Base-by-base conservation (phyloP, 2,113 vertebrate genomes). In the Artemisiospiza belli region DNA sequence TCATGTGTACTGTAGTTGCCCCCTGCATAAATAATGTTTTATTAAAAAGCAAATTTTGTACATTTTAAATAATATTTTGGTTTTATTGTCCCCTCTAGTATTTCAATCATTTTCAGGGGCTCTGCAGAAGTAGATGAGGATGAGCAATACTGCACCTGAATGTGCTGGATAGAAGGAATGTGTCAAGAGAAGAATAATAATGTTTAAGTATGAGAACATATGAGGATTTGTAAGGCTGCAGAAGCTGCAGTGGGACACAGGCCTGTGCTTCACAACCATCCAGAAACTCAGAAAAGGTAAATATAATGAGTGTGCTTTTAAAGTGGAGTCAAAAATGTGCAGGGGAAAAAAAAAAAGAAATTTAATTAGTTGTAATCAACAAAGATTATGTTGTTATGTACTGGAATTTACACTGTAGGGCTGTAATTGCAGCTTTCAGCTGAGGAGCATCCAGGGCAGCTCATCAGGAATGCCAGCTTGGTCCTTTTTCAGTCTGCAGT, bases 31-130 rank as follows among this genome's bases (percentile, higher is more conserved):
- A 57, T 3, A 59, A 7, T 28, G 7, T 41, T 89, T 52, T 11
- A 35, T 67, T 81, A 55, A 67, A 83, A 83, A n/a, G 3, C 1
- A 67, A 14, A 27, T 47, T 55, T 90, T 80, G 25, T 81, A 4
- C 20, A 19, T n/a, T 82, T 23, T 86, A 11, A 39, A 39, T 46
- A 57, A 46, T 67, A 28, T 33, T 72, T 61, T 37, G 24, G 12
- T 0, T 16, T 59, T 54, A 28, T 66, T 23, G 3, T 1, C 4
- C 9, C 28, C 6, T 41, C 3, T 24, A 18, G 2, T 5, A 19
- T 33, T 83, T 62, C 5, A 58, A 22, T 35, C 27, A 0, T 85
- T 92, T 94, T 58, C 25, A 67, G 39, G 63, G 10, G 3, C 41
- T 20, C 31, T 87, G 22, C 57, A 79, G 11, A 24, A 17, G 19